Percentiles rank a stretch among this genome's conserved stretches.
phyloP scores from a whole-genome alignment of 2,113 vertebrate species.

The Pongo pygmaeus region DNA sequence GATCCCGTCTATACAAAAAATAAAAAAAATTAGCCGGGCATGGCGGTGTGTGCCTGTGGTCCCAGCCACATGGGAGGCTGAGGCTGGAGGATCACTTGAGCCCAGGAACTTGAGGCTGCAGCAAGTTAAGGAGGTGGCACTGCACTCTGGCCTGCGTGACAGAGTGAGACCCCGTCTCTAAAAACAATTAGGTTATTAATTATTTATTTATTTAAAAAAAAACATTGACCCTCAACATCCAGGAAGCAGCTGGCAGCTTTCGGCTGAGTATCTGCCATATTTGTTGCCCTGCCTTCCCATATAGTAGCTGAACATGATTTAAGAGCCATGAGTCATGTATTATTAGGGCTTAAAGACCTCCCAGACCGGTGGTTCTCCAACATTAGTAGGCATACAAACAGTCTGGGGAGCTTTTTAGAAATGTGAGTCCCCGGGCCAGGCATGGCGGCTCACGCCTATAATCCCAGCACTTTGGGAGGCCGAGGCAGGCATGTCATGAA shows the following conservation, averaged over 20 bases:
- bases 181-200: no score
- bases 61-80: background rate
- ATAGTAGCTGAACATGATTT: background rate
- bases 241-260: background rate
- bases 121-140: background rate
- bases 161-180: background rate
- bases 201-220: no score
- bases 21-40: background rate
- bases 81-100: background rate
- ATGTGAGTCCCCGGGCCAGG: no score
- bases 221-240: accelerated
- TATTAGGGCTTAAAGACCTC: background rate
- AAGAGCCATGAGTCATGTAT: background rate
- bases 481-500: accelerated
- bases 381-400: background rate
- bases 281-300: background rate
- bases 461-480: no score
- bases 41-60: background rate
- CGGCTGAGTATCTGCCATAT: background rate
- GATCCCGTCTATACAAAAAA: background rate
- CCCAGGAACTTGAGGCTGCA: background rate
- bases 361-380: background rate
- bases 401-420: background rate
- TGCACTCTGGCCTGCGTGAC: background rate
- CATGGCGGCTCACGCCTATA: no score